Conservation (phyloP, 2,888 invertebrate genomes). For the Hemicrepidius hirtus region DNA sequence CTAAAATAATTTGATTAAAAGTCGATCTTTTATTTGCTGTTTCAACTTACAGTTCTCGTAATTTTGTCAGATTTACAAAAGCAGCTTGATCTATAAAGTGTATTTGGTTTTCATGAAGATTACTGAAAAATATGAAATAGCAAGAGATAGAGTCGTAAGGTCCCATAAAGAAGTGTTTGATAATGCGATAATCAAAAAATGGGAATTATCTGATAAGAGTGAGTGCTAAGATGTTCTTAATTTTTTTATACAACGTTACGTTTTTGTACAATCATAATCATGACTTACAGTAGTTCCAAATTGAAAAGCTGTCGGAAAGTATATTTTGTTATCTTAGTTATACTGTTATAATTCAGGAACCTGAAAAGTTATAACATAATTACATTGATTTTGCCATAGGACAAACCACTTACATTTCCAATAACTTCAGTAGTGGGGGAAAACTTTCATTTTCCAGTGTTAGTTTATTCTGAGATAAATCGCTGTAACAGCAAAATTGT, state of each 20-base stretch:
- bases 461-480: constrained; percentile 73
- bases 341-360: constrained; percentile 71
- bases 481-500: constrained; percentile 47
- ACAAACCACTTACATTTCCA: constrained; percentile 72
- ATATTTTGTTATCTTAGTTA: constrained; percentile 70
- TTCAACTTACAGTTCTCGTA: constrained; percentile 74
- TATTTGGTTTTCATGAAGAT: constrained; percentile 70
- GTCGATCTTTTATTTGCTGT: constrained; percentile 14
- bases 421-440: constrained; percentile 71
- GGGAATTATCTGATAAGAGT: too few relatives aligned
- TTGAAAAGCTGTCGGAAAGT: constrained; percentile 71
- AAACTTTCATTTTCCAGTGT: constrained; percentile 71
- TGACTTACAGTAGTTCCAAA: constrained; percentile 71
- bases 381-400: constrained; percentile 8
- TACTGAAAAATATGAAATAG: constrained; percentile 60
- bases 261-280: too few relatives aligned
- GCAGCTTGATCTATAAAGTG: constrained; percentile 70
- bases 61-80: constrained; percentile 70
- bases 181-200: too few relatives aligned
- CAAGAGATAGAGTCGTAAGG: too few relatives aligned
- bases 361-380: constrained; percentile 61
- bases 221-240: too few relatives aligned
- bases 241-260: too few relatives aligned
- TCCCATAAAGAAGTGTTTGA: too few relatives aligned
- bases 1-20: constrained; percentile 14